Conservation (phyloP, 2,888 invertebrate genomes). For the Augiades crinisus region DNA sequence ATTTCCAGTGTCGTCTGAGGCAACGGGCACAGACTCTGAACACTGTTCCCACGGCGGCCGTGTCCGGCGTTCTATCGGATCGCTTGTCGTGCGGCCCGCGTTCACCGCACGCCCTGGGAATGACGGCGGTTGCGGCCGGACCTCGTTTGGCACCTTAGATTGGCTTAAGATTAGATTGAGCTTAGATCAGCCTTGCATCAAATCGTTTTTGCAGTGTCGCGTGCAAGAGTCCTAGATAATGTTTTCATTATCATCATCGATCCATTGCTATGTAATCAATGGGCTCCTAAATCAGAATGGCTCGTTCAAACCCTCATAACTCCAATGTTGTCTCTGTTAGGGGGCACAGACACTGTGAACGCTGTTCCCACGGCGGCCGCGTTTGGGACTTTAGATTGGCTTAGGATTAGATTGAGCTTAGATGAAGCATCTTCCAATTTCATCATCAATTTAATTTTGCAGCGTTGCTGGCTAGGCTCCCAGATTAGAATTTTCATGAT, state of each 20-base stretch:
- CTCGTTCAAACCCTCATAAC: not conserved
- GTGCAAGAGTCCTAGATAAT: too few relatives aligned
- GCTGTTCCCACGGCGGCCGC: not conserved
- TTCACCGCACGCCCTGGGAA: constrained; percentile 1
- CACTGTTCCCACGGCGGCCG: constrained; percentile 1
- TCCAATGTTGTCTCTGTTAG: not conserved
- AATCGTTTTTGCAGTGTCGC: too few relatives aligned
- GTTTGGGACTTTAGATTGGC: not conserved
- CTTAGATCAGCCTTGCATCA: too few relatives aligned
- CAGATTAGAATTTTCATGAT: too few relatives aligned
- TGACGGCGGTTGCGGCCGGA: not conserved
- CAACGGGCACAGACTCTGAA: not conserved
- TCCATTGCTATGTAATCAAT: too few relatives aligned
- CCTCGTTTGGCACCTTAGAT: not conserved
- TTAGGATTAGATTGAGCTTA: too few relatives aligned
- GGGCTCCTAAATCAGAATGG: too few relatives aligned
- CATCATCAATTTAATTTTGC: too few relatives aligned
- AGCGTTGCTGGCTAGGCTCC: too few relatives aligned
- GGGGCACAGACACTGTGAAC: not conserved
- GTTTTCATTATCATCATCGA: too few relatives aligned
- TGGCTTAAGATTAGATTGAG: too few relatives aligned
- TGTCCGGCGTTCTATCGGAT: not conserved
- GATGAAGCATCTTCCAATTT: too few relatives aligned
- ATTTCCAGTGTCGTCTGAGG: not conserved
- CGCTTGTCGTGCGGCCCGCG: not conserved